Evolutionary conservation across 2,888 invertebrate genomes (phyloP), one percentile per base, ranked within the genome.

Genomic region (Scrobipalpa atriplicella): DNA sequence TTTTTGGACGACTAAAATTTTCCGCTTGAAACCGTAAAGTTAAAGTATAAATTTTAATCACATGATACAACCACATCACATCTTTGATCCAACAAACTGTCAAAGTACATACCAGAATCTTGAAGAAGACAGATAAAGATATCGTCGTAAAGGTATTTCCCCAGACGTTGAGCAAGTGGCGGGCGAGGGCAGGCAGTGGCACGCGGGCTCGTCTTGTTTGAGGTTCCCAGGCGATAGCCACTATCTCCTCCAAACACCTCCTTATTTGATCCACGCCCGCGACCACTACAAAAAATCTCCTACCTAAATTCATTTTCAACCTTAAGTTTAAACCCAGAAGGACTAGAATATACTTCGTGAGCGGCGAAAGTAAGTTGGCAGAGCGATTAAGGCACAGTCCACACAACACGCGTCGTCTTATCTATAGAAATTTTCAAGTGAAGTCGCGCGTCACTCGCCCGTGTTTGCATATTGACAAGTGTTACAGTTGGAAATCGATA

Each of bases 181-280:
- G 21, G 81, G 83, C 78, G 76, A 29, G 71, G 75, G 16, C 81
- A 79, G 83, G 83, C 84, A 78, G 87, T 85, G 88, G 87, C 88
- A 84, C 87, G 90, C 86, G 80, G 80, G 78, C 69, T 79, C 72
- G 76, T 87, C 78, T 84, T 87, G 92, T 88, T 92, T 92, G 92
- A 86, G 82, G 75, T 88, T 92, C 92, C 92, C 87, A 92, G 92
- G 90, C 92, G 88, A 91, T 92, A 92, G 91, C 78, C 84, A 83
- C 86, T 92, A 92, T 92, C 92, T 92, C 85, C 79, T 73, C 86
- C 92, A 92, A 92, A 92, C 92, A 92, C 86, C 84, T 83, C 84
- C 73, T 85, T 89, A 89, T 91, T 92, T 91, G 87, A 89, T 80
- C 80, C 88, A 79, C 80, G 81, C 83, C 89, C 91, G 87, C 87